These are phyloP conservation scores for Ridgeia piscesae DNA, from an alignment of 1,140 invertebrate genomes.

Conservation along the genomic window DNA sequence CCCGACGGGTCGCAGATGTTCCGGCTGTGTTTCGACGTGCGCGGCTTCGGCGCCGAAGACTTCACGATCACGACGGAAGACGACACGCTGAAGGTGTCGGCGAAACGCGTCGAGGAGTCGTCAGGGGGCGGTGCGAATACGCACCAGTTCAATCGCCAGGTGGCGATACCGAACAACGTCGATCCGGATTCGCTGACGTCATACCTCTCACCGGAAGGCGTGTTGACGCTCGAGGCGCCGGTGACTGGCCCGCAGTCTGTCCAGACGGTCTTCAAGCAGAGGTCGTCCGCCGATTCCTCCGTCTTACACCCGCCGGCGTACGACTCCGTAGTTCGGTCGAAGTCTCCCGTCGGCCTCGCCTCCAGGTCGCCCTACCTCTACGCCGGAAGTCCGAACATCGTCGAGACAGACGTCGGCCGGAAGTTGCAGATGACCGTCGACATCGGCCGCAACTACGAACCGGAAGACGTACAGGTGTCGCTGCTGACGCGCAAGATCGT, in stretches of 20 bases:
- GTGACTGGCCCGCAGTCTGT: neutral
- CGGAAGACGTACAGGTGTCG: constrained; percentile 20
- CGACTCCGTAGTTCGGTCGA: neutral
- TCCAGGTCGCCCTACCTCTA: neutral
- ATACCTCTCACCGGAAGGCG: constrained; percentile 9
- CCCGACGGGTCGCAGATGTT: constrained; percentile 14
- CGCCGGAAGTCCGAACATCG: constrained; percentile 7
- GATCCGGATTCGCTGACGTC: constrained; percentile 15
- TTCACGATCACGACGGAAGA: constrained; percentile 2
- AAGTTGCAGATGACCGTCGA: constrained; percentile 21
- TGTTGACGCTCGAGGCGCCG: constrained; percentile 19
- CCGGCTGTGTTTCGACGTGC: constrained; percentile 15
- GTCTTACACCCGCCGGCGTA: neutral
- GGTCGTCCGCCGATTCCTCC: neutral
- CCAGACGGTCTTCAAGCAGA: neutral
- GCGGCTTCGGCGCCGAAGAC: neutral
- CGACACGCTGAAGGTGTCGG: neutral
- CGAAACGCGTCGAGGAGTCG: neutral
- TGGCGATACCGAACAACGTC: constrained; percentile 17
- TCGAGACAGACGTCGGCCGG: neutral
- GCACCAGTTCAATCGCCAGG: constrained; percentile 21
- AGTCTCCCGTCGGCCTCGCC: neutral
- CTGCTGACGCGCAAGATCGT: constrained; percentile 1
- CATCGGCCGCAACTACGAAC: constrained; percentile 19
- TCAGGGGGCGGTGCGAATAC: neutral